Evolutionary conservation across 2,888 invertebrate genomes (phyloP), one percentile per base, ranked within the genome.

Genomic region (Drosophila hawaiiensis): DNA sequence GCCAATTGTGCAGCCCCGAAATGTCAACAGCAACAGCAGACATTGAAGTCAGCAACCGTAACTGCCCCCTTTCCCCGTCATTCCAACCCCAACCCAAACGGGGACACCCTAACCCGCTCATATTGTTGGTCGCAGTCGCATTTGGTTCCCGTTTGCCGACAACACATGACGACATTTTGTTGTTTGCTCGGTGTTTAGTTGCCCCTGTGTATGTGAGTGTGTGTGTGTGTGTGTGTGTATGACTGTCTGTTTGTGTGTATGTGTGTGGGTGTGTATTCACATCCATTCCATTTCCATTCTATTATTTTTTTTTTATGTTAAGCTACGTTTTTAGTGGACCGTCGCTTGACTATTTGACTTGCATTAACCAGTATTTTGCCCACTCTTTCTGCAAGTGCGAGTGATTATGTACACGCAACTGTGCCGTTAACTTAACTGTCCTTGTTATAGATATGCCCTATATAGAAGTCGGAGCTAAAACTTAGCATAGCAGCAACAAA

Each of bases 391-490:
- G 84, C 78, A 83, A 91, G 82, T 87, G 80, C 76, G 68, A 76
- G 78, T 87, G 80, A 89, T 91, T 87, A 80, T 82, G 74, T 78
- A 76, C 87, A 87, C 87, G 87, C 87, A 87, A 87, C 82, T 53
- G 54, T 64, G 75, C 73, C 76, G 85, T 90, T 88, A 84, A 75
- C 74, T 81, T 66, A 59, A 66, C 56, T 58, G 50, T n/a, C 22
- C 25, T 33, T 59, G 68, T 43, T 50, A 54, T 50, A 54, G 56
- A 56, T 54, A 54, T 71, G 72, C 53, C 53, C 60, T 10, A 43
- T 25, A 31, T 58, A n/a, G 2, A 19, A 41, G 69, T 33, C 29
- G 6, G 16, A 43, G n/a, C 33, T 2, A 14, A 60, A 60, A 37
- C 25, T 39, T 25, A 43, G 22, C 52, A 58, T 35, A 58, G 19